Conservation (phyloP, 2,113 vertebrate genomes). For the Macquaria ambigua region DNA sequence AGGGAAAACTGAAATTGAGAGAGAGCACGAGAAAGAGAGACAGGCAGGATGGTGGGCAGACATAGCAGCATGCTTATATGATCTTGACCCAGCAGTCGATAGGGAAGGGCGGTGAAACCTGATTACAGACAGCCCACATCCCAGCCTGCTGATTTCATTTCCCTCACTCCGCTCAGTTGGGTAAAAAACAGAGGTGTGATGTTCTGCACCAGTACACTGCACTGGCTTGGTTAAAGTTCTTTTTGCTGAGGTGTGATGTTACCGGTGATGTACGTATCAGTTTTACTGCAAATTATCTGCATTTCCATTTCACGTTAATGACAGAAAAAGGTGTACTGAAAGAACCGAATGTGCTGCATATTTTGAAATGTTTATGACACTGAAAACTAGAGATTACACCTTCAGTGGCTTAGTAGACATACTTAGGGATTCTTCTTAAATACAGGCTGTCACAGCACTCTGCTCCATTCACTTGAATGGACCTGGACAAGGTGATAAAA, state of each 20-base stretch:
- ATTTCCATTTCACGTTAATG: slow-evolving; percentile 22
- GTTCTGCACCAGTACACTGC: slow-evolving; percentile 54
- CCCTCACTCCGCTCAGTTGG: slow-evolving; percentile 57
- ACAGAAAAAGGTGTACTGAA: not conserved
- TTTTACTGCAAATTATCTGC: slow-evolving; percentile 15
- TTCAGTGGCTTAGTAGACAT: not conserved
- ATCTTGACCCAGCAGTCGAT: slow-evolving; percentile 79
- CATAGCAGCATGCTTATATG: slow-evolving; percentile 68
- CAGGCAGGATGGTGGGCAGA: slow-evolving; percentile 72
- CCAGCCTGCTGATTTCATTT: slow-evolving; percentile 76
- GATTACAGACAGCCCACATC: slow-evolving; percentile 80
- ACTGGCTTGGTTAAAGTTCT: slow-evolving; percentile 51
- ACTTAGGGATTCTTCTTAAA: not conserved
- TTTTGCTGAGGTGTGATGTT: slow-evolving; percentile 44
- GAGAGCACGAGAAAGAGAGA: slow-evolving; percentile 32
- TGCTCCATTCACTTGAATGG: slow-evolving; percentile 19
- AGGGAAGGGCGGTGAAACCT: slow-evolving; percentile 73
- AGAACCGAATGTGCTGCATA: not conserved
- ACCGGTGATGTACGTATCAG: slow-evolving; percentile 26
- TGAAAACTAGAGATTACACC: not conserved
- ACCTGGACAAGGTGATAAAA: slow-evolving; percentile 36
- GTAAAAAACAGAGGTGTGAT: slow-evolving; percentile 70
- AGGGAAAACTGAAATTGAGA: slow-evolving; percentile 39
- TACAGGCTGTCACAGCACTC: slow-evolving; percentile 5
- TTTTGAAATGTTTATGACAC: not conserved